A percentile compares a stretch with the other conserved stretches of the same genome.
Evolutionary conservation across 2,113 vertebrate species (phyloP).

Genomic region (Mesoclemmys tuberculata): DNA sequence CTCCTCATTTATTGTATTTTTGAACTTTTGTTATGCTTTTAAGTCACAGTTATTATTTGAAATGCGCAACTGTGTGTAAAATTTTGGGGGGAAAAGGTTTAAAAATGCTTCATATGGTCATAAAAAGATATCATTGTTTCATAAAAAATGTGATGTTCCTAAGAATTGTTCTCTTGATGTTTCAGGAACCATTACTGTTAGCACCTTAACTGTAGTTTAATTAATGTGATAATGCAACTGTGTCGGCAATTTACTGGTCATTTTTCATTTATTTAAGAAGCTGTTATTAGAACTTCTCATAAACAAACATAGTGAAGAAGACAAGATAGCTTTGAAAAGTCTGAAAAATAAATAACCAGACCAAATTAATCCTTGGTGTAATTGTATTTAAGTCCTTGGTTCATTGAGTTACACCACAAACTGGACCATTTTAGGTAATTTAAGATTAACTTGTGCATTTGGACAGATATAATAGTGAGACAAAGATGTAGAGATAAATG

Average conservation of each 20-base stretch:
- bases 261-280: background rate
- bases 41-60: slow-evolving; percentile 12
- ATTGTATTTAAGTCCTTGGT: background rate
- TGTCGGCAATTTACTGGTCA: background rate
- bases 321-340: background rate
- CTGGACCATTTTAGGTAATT: background rate
- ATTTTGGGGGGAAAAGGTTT: background rate
- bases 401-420: background rate
- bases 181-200: background rate
- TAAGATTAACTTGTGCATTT: background rate
- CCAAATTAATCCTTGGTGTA: background rate
- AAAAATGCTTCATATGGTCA: background rate
- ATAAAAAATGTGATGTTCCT: background rate
- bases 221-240: background rate
- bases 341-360: background rate
- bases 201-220: slow-evolving; percentile 19
- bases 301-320: background rate
- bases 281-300: background rate
- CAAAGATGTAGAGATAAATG: accelerated
- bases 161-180: background rate
- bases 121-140: slow-evolving; percentile 15
- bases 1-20: slow-evolving; percentile 22
- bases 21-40: slow-evolving; percentile 27
- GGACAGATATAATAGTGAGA: accelerated
- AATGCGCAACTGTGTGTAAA: slow-evolving; percentile 30